These are phyloP conservation scores for Drosophila sordidula DNA, from an alignment of 2,888 invertebrate species.

Conservation along the genomic window DNA sequence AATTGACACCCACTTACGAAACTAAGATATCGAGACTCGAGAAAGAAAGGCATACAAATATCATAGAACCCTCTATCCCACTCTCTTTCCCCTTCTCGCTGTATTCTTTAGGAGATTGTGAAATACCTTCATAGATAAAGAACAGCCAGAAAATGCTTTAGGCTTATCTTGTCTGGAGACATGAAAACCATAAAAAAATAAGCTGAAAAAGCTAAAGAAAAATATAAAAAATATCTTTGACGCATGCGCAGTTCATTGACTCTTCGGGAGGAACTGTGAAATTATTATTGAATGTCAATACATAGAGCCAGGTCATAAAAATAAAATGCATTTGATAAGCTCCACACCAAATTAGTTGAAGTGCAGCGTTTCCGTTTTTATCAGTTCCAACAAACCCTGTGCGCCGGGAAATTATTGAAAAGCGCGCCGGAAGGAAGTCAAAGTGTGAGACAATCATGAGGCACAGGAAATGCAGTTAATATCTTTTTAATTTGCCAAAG, in stretches of 20 bases:
- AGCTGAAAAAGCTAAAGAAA: slow-evolving; percentile 16
- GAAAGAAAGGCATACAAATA: slow-evolving; percentile 39
- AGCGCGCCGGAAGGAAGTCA: slow-evolving; percentile 73
- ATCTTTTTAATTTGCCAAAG: slow-evolving; percentile 67
- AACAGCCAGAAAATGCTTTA: slow-evolving; percentile 42
- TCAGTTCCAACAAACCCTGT: slow-evolving; percentile 24
- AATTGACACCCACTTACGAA: slow-evolving; percentile 81
- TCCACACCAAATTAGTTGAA: slow-evolving; percentile 46
- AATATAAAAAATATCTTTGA: slow-evolving; percentile 29
- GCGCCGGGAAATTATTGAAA: slow-evolving; percentile 44
- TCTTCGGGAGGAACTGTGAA: slow-evolving; percentile 20
- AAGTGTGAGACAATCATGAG: slow-evolving; percentile 64
- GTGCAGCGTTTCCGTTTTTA: slow-evolving; percentile 72
- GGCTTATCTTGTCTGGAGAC: slow-evolving; percentile 68
- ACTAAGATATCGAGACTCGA: slow-evolving; percentile 45
- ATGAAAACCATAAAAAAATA: slow-evolving; percentile 31
- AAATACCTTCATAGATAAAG: slow-evolving; percentile 60
- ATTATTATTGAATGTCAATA: slow-evolving; percentile 49
- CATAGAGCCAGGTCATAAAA: slow-evolving; percentile 56
- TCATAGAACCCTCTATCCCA: slow-evolving; percentile 22
- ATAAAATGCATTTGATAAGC: slow-evolving; percentile 76
- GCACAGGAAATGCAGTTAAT: slow-evolving; percentile 78
- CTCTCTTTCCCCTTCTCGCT: not conserved
- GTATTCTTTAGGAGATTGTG: slow-evolving; percentile 38
- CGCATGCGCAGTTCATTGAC: slow-evolving; percentile 74